Evolutionary conservation across 2,797 vertebrate species (phyloP).

Genomic region (Pelodytes ibericus): DNA sequence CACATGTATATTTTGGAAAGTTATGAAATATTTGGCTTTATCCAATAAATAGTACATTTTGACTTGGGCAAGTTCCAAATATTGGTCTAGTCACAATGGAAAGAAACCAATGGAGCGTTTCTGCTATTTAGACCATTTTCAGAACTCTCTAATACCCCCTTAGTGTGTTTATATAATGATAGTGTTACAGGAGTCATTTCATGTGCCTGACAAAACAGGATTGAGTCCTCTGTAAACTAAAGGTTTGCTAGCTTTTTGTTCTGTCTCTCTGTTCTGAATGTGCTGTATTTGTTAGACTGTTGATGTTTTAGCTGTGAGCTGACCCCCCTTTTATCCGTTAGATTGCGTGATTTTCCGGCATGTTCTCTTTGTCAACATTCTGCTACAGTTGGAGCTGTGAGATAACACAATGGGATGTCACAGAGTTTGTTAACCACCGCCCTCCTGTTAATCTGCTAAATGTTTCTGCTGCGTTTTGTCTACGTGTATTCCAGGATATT

Average conservation of each 20-base stretch:
- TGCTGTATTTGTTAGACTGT: constrained; percentile 41
- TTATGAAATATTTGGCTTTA: too few relatives aligned
- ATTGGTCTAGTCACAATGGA: too few relatives aligned
- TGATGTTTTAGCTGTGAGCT: constrained; percentile 11
- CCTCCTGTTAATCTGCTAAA: constrained; percentile 47
- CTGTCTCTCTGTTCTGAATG: constrained; percentile 13
- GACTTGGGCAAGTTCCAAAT: too few relatives aligned
- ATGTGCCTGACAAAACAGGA: too few relatives aligned
- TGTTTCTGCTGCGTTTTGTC: constrained; percentile 22
- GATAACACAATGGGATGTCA: constrained; percentile 43
- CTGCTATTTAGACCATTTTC: too few relatives aligned
- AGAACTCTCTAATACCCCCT: too few relatives aligned
- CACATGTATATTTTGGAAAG: too few relatives aligned
- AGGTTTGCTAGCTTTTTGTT: constrained; percentile 10
- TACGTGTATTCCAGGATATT: constrained; percentile 54
- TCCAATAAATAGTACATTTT: too few relatives aligned
- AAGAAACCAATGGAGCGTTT: too few relatives aligned
- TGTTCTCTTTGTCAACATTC: constrained; percentile 34
- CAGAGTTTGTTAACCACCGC: constrained; percentile 35
- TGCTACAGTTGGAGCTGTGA: constrained; percentile 40
- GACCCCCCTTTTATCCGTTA: constrained; percentile 14
- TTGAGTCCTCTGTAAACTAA: constrained; percentile 7
- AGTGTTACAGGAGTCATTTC: too few relatives aligned
- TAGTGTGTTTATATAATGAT: too few relatives aligned
- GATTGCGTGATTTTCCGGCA: constrained; percentile 36